Conservation (phyloP, 2,797 vertebrate genomes). For the Triplophysa yarkandensis region DNA sequence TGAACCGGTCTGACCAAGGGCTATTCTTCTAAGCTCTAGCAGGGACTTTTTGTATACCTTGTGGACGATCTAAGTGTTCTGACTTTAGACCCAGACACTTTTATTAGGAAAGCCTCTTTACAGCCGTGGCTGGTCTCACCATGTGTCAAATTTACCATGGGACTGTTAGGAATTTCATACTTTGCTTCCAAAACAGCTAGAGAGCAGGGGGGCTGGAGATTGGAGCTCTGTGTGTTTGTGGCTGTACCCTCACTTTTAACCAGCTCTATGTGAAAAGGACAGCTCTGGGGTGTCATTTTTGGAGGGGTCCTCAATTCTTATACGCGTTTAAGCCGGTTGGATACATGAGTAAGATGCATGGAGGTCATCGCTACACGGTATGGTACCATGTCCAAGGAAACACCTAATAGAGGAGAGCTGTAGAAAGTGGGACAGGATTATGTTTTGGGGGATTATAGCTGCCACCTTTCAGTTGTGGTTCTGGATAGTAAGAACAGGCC, state of each 20-base stretch:
- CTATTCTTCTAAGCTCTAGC: constrained; percentile 6
- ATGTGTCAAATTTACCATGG: constrained; percentile 85
- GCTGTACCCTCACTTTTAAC: constrained; percentile 6
- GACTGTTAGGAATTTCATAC: constrained; percentile 93
- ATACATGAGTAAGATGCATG: constrained; percentile 63
- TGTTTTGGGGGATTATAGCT: constrained; percentile 75
- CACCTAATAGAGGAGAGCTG: constrained; percentile 67
- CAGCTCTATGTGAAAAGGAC: constrained; percentile 14
- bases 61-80: constrained; percentile 6
- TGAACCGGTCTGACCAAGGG: constrained; percentile 8
- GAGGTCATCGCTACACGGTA: constrained; percentile 53
- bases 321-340: constrained; percentile 30
- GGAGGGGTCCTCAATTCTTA: not conserved
- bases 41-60: constrained; percentile 10
- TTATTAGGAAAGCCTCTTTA: constrained; percentile 59
- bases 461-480: constrained; percentile 55
- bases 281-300: constrained; percentile 17
- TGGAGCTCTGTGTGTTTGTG: constrained; percentile 22
- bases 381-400: constrained; percentile 62
- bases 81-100: constrained; percentile 43
- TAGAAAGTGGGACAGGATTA: constrained; percentile 70
- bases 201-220: constrained; percentile 61
- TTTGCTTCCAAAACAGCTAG: constrained; percentile 84
- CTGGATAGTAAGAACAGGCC: constrained; percentile 50
- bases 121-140: constrained; percentile 61